These are phyloP conservation scores for Bombycilla garrulus DNA, from an alignment of 2,113 vertebrate species.

Conservation along the genomic window DNA sequence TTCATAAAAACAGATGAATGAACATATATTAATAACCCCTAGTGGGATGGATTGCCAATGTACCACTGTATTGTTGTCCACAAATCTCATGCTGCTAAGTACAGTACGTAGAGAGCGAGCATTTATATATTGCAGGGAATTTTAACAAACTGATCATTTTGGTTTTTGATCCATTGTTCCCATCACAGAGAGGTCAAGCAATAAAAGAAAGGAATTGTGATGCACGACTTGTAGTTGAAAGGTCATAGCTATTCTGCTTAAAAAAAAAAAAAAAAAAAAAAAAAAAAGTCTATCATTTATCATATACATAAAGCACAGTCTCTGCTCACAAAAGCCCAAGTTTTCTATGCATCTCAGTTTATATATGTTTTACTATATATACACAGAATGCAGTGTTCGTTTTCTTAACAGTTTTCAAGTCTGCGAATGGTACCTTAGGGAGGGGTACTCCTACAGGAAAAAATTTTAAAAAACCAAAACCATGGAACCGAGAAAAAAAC, in stretches of 20 bases:
- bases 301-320: conserved; percentile 67
- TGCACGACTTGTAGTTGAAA: conserved; percentile 67
- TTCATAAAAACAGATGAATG: conserved; percentile 98
- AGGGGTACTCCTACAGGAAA: conserved; percentile 67
- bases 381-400: conserved; percentile 74
- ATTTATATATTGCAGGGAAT: conserved; percentile 91
- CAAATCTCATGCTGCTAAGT: conserved; percentile 98
- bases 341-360: conserved; percentile 70
- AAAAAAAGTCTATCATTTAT: conserved; percentile 61
- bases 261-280: conserved; percentile 9
- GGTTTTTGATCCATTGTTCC: conserved; percentile 72
- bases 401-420: conserved; percentile 76
- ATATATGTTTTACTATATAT: conserved; percentile 73
- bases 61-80: conserved; percentile 89
- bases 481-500: conserved; percentile 43
- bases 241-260: conserved; percentile 59
- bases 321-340: conserved; percentile 69
- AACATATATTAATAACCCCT: conserved; percentile 97
- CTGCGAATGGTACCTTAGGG: conserved; percentile 63
- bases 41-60: conserved; percentile 91
- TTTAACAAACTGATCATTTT: conserved; percentile 78
- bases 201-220: conserved; percentile 68
- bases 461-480: not conserved
- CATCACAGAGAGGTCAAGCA: conserved; percentile 76
- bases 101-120: conserved; percentile 90